A percentile compares a stretch with the other conserved stretches of the same genome.
Evolutionary conservation across 2,797 vertebrate genomes (phyloP).

Genomic region (Sebastes steindachneri): DNA sequence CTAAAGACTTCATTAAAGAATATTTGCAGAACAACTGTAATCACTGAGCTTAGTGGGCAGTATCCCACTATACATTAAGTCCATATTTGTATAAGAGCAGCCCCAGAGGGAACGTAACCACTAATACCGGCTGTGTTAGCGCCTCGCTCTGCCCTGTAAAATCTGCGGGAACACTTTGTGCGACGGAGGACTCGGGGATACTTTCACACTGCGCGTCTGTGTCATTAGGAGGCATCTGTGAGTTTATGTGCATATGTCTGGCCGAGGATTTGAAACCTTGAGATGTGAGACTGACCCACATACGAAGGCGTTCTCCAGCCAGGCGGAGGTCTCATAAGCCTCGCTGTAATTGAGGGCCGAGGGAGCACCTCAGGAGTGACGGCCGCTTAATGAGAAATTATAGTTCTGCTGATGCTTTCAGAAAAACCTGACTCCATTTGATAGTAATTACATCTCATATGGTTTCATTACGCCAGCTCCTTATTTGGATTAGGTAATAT

Average conservation of each 20-base stretch:
- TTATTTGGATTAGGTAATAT: constrained; percentile 70
- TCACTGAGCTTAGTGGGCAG: background rate
- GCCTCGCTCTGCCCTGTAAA: background rate
- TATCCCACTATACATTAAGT: background rate
- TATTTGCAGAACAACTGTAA: constrained; percentile 18
- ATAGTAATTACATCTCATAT: constrained; percentile 71
- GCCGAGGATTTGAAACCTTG: constrained; percentile 18
- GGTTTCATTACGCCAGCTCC: constrained; percentile 56
- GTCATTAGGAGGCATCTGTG: constrained; percentile 24
- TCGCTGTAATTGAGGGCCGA: constrained; percentile 62
- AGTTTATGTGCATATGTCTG: constrained; percentile 22
- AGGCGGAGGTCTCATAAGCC: constrained; percentile 54
- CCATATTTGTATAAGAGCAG: background rate
- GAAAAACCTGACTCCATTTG: constrained; percentile 57
- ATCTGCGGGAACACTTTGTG: constrained; percentile 20
- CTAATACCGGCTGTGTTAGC: constrained; percentile 13
- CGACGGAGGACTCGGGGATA: background rate
- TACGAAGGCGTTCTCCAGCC: constrained; percentile 32
- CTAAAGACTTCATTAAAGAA: constrained; percentile 42
- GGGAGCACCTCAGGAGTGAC: constrained; percentile 64
- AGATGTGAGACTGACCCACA: constrained; percentile 49
- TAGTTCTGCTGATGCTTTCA: constrained; percentile 67
- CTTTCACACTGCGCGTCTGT: background rate
- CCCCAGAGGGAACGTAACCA: background rate
- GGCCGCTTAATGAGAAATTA: constrained; percentile 74